phyloP scores from a whole-genome alignment of 2,113 vertebrate species.

The Symphodus melops region DNA sequence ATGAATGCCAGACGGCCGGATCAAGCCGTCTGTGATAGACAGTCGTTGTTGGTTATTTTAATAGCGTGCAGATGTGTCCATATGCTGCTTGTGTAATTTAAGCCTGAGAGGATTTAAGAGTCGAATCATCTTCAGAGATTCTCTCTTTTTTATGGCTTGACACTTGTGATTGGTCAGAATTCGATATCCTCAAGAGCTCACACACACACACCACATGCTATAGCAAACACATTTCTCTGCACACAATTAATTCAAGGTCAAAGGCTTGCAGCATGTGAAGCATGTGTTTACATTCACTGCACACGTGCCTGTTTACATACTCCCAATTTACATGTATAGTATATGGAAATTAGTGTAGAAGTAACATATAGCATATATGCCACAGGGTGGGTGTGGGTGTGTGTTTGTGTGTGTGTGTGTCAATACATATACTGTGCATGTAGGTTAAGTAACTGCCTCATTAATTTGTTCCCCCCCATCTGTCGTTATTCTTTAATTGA shows the following conservation, averaged over 20 bases:
- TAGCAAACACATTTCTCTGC: background rate
- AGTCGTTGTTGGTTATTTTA: slow-evolving; percentile 25
- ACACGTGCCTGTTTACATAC: background rate
- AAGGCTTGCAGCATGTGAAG: background rate
- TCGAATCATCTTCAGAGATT: slow-evolving; percentile 30
- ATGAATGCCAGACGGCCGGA: background rate
- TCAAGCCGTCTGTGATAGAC: slow-evolving; percentile 12
- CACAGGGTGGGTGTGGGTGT: background rate
- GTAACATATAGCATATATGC: background rate
- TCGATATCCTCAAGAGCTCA: slow-evolving; percentile 10
- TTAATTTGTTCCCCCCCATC: background rate
- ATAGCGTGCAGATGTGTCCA: slow-evolving; percentile 17
- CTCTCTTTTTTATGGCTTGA: slow-evolving; percentile 41
- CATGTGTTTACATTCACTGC: background rate
- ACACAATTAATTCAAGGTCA: slow-evolving; percentile 53
- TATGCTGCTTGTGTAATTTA: slow-evolving; percentile 14
- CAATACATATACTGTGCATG: background rate
- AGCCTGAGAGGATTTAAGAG: slow-evolving; percentile 39
- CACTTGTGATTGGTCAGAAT: slow-evolving; percentile 50
- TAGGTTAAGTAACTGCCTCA: background rate
- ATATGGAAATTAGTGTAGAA: background rate
- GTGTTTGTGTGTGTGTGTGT: too few species aligned
- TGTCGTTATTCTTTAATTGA: background rate
- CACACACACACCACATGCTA: background rate
- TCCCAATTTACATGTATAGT: background rate